phyloP scores from a whole-genome alignment of 2,113 vertebrate species.

The Leuciscus idus region DNA sequence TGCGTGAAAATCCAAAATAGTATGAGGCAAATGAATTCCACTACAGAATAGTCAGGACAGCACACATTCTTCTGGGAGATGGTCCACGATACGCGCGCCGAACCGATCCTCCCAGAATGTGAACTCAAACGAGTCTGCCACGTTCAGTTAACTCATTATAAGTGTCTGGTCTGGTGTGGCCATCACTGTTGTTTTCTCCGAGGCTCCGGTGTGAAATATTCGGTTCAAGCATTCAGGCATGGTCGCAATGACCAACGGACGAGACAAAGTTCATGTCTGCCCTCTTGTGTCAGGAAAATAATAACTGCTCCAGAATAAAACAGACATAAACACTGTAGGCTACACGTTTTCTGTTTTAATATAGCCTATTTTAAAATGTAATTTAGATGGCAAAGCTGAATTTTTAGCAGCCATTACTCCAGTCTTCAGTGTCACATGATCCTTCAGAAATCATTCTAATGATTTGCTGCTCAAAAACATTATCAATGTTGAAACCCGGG shows the following conservation, averaged over 20 bases:
- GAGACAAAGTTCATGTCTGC: neutral
- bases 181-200: neutral
- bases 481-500: too few relatives aligned
- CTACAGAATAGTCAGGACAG: neutral
- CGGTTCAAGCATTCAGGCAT: neutral
- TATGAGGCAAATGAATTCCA: neutral
- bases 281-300: constrained; percentile 32
- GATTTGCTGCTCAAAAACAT: neutral
- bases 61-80: neutral
- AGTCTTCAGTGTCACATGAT: neutral
- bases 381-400: too few relatives aligned
- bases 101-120: neutral
- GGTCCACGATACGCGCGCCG: neutral
- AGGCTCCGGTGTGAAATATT: neutral
- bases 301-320: too few relatives aligned
- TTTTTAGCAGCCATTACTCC: neutral
- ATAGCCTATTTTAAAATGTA: too few relatives aligned
- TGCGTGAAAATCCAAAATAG: too few relatives aligned
- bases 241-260: neutral
- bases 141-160: neutral
- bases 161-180: neutral
- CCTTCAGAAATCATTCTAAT: neutral
- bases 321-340: too few relatives aligned
- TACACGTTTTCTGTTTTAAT: too few relatives aligned
- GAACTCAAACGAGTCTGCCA: neutral